Conservation (phyloP, 2,888 invertebrate genomes). For the Drosophila macrospina region DNA sequence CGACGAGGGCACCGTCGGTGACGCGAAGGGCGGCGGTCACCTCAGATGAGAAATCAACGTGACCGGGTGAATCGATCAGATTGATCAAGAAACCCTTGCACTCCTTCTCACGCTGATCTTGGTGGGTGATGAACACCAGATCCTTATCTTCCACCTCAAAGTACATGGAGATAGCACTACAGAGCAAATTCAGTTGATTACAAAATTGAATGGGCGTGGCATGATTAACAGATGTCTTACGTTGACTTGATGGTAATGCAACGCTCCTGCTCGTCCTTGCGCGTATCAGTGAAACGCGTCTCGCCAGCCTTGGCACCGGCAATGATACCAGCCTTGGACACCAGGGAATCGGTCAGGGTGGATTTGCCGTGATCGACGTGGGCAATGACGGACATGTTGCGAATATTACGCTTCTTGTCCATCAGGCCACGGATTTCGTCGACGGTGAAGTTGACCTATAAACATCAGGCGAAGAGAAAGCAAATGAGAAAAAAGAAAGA, state of each 20-base stretch:
- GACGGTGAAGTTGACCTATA: slow-evolving; percentile 99
- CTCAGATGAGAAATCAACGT: slow-evolving; percentile 99
- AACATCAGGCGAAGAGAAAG: slow-evolving; percentile 50
- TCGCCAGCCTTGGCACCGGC: slow-evolving; percentile 99
- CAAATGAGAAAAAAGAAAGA: slow-evolving; percentile 49
- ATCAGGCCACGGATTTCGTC: slow-evolving; percentile 99
- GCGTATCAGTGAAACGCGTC: slow-evolving; percentile 99
- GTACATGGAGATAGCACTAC: slow-evolving; percentile 99
- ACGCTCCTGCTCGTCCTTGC: slow-evolving; percentile 99
- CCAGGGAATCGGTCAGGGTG: slow-evolving; percentile 99
- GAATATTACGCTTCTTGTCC: slow-evolving; percentile 99
- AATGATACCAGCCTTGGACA: slow-evolving; percentile 99
- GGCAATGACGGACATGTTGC: slow-evolving; percentile 99
- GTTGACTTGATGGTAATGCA: slow-evolving; percentile 99
- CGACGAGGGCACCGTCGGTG: slow-evolving; percentile 99
- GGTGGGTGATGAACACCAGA: slow-evolving; percentile 95
- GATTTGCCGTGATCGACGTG: slow-evolving; percentile 99
- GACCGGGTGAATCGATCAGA: slow-evolving; percentile 99
- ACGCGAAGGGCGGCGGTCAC: slow-evolving; percentile 99
- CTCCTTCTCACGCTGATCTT: slow-evolving; percentile 95
- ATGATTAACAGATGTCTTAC: slow-evolving; percentile 45
- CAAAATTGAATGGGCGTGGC: neutral
- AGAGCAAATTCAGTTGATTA: too few relatives aligned
- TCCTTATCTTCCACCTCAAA: slow-evolving; percentile 98
- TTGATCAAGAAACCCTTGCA: slow-evolving; percentile 99